Evolutionary conservation across 2,888 invertebrate species (phyloP).

Genomic region (Agapetus fuscipes): DNA sequence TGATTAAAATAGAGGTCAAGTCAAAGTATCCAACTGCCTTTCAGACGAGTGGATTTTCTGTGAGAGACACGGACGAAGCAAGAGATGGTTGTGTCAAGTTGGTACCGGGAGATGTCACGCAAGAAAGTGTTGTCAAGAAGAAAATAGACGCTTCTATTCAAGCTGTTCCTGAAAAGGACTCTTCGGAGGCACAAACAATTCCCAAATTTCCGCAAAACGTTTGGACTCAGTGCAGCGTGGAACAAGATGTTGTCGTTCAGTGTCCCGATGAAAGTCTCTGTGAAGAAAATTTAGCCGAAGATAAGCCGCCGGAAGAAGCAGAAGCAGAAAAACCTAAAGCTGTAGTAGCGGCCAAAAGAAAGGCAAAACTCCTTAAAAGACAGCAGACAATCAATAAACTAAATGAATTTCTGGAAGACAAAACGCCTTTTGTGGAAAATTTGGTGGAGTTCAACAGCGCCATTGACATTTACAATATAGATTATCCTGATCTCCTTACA

Average conservation of each 20-base stretch:
- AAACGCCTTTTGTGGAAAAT: conserved; percentile 30
- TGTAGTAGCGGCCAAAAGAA: conserved; percentile 24
- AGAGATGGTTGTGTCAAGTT: conserved; percentile 63
- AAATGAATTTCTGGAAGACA: conserved; percentile 29
- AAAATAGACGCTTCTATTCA: conserved; percentile 51
- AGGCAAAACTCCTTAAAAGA: conserved; percentile 4
- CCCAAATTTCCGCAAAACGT: conserved; percentile 58
- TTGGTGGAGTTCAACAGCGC: conserved; percentile 39
- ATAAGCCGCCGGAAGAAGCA: conserved; percentile 16
- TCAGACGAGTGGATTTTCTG: conserved; percentile 38
- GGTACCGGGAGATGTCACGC: conserved; percentile 41
- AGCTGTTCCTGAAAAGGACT: conserved; percentile 39
- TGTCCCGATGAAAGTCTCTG: conserved; percentile 23
- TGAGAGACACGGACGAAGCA: conserved; percentile 46
- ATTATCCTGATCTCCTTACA: conserved; percentile 44
- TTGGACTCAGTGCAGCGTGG: conserved; percentile 52
- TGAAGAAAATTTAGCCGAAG: conserved; percentile 10
- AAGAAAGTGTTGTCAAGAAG: conserved; percentile 44
- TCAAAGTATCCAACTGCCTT: conserved; percentile 47
- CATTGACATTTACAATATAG: conserved; percentile 53
- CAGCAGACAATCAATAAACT: conserved; percentile 21
- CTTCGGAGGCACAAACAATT: conserved; percentile 54
- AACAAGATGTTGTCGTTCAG: conserved; percentile 32
- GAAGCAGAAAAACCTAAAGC: conserved; percentile 1
- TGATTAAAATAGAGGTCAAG: conserved; percentile 59